Conservation (phyloP, 2,888 invertebrate species). For the Sarcophaga caerulescens region DNA sequence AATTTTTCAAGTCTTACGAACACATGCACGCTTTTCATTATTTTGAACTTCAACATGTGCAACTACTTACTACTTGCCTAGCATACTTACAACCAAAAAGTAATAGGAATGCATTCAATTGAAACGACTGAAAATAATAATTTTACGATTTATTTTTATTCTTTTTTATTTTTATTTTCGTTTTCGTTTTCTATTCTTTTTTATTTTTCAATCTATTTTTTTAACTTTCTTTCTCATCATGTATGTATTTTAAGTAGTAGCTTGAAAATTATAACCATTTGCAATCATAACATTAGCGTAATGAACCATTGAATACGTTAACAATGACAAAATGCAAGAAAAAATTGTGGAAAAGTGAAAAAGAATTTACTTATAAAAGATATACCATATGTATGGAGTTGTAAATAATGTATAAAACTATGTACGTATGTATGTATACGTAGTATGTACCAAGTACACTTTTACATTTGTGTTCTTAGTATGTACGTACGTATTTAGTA, state of each 20-base stretch:
- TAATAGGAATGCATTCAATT: not conserved
- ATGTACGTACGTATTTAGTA: not conserved
- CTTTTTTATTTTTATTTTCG: not conserved
- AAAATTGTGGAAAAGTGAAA: conserved; percentile 71
- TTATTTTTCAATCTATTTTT: not conserved
- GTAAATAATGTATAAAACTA: conserved; percentile 61
- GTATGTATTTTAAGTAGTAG: conserved; percentile 41
- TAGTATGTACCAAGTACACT: no score
- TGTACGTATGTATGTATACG: no score
- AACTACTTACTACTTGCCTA: not conserved
- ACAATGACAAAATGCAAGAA: conserved; percentile 64
- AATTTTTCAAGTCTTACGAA: no score
- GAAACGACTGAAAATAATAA: conserved; percentile 3
- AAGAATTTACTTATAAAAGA: not conserved
- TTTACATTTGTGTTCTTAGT: no score
- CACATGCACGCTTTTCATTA: no score
- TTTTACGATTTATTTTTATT: not conserved
- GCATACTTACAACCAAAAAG: not conserved
- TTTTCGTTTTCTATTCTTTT: not conserved
- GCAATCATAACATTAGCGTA: conserved; percentile 80
- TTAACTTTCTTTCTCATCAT: not conserved
- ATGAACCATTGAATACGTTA: conserved; percentile 79
- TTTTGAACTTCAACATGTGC: not conserved
- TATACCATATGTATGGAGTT: not conserved
- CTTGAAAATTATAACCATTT: conserved; percentile 74